Evolutionary conservation across 2,797 vertebrate genomes (phyloP).

Genomic region (Sebastes iracundus): DNA sequence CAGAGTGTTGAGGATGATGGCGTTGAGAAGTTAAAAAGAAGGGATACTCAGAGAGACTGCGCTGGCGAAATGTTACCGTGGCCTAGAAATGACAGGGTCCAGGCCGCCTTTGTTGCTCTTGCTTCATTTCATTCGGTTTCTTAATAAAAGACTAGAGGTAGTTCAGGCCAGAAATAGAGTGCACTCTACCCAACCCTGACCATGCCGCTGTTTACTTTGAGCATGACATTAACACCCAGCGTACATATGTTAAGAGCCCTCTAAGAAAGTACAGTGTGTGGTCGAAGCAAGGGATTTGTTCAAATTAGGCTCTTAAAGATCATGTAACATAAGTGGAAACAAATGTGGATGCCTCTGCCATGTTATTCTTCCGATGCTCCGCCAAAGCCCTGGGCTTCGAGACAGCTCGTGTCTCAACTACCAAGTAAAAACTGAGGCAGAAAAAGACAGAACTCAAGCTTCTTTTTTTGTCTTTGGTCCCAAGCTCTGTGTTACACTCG

Average conservation of each 20-base stretch:
- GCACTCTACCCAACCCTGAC: constrained; percentile 56
- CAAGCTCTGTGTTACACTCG: not conserved
- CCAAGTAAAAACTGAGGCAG: constrained; percentile 17
- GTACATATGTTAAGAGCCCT: constrained; percentile 70
- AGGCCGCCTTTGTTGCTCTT: constrained; percentile 57
- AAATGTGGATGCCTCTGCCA: constrained; percentile 78
- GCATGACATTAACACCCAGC: constrained; percentile 76
- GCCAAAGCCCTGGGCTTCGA: constrained; percentile 45
- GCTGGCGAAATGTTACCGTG: constrained; percentile 38
- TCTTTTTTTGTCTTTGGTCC: constrained; percentile 5
- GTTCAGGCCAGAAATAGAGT: constrained; percentile 66
- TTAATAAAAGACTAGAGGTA: constrained; percentile 72
- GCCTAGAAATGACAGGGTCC: constrained; percentile 72
- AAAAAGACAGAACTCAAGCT: constrained; percentile 7
- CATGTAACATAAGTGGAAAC: constrained; percentile 85
- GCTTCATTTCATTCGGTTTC: constrained; percentile 71
- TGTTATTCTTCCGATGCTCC: constrained; percentile 63
- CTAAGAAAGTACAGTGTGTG: constrained; percentile 78
- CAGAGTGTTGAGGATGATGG: not conserved
- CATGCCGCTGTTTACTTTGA: constrained; percentile 71
- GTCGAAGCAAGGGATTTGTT: constrained; percentile 81
- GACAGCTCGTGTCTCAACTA: constrained; percentile 40
- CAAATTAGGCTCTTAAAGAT: constrained; percentile 86
- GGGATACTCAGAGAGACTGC: constrained; percentile 44
- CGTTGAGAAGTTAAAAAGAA: constrained; percentile 12